phyloP scores from a whole-genome alignment of 2,797 vertebrate species.

The Remorina albescens region DNA sequence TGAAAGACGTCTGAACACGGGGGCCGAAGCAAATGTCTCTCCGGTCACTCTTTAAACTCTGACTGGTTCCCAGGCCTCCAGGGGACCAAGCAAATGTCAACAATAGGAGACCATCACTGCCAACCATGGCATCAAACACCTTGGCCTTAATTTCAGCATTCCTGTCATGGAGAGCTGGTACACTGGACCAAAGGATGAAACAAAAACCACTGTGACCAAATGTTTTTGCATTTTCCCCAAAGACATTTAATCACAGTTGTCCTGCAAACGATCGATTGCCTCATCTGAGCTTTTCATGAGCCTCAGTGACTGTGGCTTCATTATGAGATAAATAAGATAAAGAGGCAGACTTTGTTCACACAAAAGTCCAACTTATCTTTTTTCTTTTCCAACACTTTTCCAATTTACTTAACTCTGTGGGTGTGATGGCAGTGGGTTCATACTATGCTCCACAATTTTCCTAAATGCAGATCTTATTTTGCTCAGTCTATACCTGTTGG shows the following conservation, averaged over 20 bases:
- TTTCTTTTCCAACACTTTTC: neutral
- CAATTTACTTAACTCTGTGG: too few species aligned
- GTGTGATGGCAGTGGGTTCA: neutral
- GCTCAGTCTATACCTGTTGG: neutral
- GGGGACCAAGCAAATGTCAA: constrained; percentile 48
- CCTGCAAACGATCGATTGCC: constrained; percentile 3
- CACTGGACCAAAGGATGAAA: constrained; percentile 17
- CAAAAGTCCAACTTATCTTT: neutral
- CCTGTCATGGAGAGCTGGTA: constrained; percentile 21
- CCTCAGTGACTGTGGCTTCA: neutral
- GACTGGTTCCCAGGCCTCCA: constrained; percentile 62
- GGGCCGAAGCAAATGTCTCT: constrained; percentile 39
- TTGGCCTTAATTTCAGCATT: constrained; percentile 36
- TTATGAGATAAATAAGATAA: neutral
- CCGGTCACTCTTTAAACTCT: constrained; percentile 34
- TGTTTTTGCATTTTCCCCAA: constrained; percentile 5
- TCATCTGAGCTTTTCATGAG: constrained; percentile 21
- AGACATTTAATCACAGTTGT: neutral
- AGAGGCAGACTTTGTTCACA: neutral
- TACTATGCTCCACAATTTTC: neutral
- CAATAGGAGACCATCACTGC: constrained; percentile 38
- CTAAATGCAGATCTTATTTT: constrained; percentile 2
- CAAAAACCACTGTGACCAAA: constrained; percentile 14
- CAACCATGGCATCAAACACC: constrained; percentile 41
- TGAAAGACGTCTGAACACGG: neutral